Evolutionary conservation across 2,888 invertebrate species (phyloP).

Genomic region (Tenthredo scrophulariae): DNA sequence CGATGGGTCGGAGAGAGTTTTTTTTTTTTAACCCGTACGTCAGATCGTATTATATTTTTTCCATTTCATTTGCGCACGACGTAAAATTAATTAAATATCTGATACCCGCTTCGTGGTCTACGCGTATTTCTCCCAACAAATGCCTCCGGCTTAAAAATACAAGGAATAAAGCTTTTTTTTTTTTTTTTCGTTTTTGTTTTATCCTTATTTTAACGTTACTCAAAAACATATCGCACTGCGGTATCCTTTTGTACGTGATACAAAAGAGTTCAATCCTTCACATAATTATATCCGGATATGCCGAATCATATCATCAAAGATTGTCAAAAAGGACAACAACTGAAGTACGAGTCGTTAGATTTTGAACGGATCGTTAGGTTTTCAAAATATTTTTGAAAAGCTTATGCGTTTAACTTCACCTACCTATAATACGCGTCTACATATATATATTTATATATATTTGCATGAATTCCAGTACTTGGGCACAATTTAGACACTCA

Average conservation of each 20-base stretch:
- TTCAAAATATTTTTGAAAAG: conserved; percentile 9
- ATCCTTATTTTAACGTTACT: not conserved
- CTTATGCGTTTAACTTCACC: not conserved
- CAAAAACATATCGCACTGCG: not conserved
- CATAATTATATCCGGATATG: not conserved
- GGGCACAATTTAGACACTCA: conserved; percentile 73
- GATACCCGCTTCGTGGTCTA: conserved; percentile 60
- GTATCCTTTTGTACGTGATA: not conserved
- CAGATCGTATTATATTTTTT: conserved; percentile 70
- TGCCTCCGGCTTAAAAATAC: conserved; percentile 45
- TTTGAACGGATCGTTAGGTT: not conserved
- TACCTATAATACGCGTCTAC: not conserved
- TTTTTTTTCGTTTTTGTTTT: not conserved
- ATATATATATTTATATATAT: conserved; percentile 62
- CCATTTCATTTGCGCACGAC: conserved; percentile 71
- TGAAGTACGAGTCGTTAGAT: not conserved
- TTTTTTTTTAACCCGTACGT: conserved; percentile 59
- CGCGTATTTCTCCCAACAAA: not conserved
- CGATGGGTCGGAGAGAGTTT: conserved; percentile 52
- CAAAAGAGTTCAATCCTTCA: not conserved
- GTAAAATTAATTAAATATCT: conserved; percentile 75
- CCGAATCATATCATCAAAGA: not conserved
- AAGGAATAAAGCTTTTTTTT: conserved; percentile 13
- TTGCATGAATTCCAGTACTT: conserved; percentile 67
- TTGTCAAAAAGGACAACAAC: not conserved